Evolutionary conservation across 2,113 vertebrate species (phyloP), one percentile per base, ranked within the genome.

Genomic region (Zapornia atra): DNA sequence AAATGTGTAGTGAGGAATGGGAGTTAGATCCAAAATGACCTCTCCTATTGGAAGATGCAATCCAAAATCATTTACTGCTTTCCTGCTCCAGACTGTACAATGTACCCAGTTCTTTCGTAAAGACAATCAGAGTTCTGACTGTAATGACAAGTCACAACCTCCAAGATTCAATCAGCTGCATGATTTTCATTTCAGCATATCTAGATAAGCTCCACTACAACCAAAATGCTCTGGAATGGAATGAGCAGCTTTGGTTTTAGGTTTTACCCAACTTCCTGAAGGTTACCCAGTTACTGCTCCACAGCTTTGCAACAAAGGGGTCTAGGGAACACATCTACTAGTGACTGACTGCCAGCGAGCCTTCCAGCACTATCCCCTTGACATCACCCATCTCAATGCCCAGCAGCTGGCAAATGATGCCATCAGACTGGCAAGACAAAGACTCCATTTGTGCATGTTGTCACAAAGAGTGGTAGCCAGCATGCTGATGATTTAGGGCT

Each of bases 321-420:
- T 31, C 65, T 38, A 8, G 6, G 24, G 31, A 12, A 42, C 6
- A n/a, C 0, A 1, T 12, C 44, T 51, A 44, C 4, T 12, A n/a
- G 24, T 4, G 29, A 51, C 54, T n/a, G 34, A 31, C 36, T 21
- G 73, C 28, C 20, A 63, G 26, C 1, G 0, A 68, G 60, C 28
- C 12, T 54, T 28, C 16, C 57, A 82, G 26, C 31, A 33, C 73
- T 34, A 22, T 3, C 4, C 44, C 61, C 44, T 22, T 29, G 40
- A n/a, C 29, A 84, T 48, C 12, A 38, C 31, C 8, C 36, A n/a
- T 5, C 50, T 57, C 10, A 48, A 7, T 28, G 26, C 11, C 28
- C 16, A 22, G 8, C 15, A 71, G 59, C 26, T 57, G 66, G 65
- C 15, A 68, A 34, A 86, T 7, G 4, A 4, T 28, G 16, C 36